Evolutionary conservation across 1,140 invertebrate species (phyloP), one percentile per base, ranked within the genome.

Genomic region (Ooceraea biroi): DNA sequence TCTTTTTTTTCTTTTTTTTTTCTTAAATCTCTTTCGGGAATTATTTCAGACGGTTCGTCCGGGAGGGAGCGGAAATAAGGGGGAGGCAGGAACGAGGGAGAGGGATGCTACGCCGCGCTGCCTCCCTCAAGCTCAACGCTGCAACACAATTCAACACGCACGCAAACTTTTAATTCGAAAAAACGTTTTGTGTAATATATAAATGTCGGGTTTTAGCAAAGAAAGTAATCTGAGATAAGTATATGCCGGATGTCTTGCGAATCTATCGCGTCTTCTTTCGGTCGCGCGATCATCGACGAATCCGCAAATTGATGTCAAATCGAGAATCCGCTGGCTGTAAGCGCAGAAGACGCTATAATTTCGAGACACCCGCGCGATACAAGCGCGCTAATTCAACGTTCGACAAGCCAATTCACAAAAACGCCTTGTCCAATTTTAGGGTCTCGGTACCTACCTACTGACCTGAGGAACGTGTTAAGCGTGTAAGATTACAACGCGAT

Each of bases 41-140:
- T 92, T 90, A 36, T 36, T 91, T 90, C 52, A 74, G 89, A 78
- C 91, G 82, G 60, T 86, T 89, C 89, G 80, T 87, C 76, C 48
- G 66, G 84, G 85, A 87, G 19, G 27, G 44, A 66, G 10, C 25
- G 65, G 50, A 88, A 84, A 83, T 66, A 84, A 85, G 85, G 46
- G 58, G 48, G 73, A 82, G 78, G 85, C 73, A 71, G 82, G 80
- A 87, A 65, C 46, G 82, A 91, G 88, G 90, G 90, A 91, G 84
- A 19, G 80, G 91, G 90, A 93, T 93, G 92, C 93, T 94, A 94
- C 92, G 93, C 92, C 90, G 94, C 94, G 90, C 93, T 94, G 94
- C 93, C 93, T 94, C 93, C 94, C 93, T 94, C 93, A 94, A 94
- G 93, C 93, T 94, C 93, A 94, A 94, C 93, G 94, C 94, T 94